A percentile compares a stretch with the other conserved stretches of the same genome.
Conservation (phyloP, 2,888 invertebrate species). For the Auanema sp. region DNA sequence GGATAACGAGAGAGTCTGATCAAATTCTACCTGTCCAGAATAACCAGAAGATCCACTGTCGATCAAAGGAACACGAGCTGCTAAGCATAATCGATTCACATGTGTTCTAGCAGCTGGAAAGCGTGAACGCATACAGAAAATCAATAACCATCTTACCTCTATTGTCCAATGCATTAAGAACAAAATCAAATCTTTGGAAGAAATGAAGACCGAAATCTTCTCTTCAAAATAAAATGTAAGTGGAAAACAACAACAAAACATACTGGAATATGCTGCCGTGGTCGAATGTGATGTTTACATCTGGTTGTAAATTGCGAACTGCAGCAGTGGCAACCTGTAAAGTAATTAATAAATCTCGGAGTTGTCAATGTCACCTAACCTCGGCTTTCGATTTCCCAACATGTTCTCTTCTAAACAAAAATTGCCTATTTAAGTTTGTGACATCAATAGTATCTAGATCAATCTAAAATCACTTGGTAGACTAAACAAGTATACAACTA, state of each 20-base stretch:
- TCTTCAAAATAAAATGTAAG: slow-evolving; percentile 28
- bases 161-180: slow-evolving; percentile 96
- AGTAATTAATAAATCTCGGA: not conserved
- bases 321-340: slow-evolving; percentile 51
- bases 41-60: slow-evolving; percentile 98
- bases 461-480: slow-evolving; percentile 75
- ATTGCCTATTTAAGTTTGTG: slow-evolving; percentile 96
- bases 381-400: slow-evolving; percentile 89
- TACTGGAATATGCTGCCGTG: slow-evolving; percentile 78
- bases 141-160: slow-evolving; percentile 67
- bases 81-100: slow-evolving; percentile 96
- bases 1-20: not conserved
- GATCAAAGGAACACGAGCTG: slow-evolving; percentile 87
- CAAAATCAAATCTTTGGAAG: slow-evolving; percentile 86
- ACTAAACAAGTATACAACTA: slow-evolving; percentile 2
- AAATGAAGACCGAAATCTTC: slow-evolving; percentile 80
- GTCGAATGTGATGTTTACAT: slow-evolving; percentile 72
- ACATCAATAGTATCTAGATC: slow-evolving; percentile 99
- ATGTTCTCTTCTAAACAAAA: slow-evolving; percentile 96
- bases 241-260: slow-evolving; percentile 1
- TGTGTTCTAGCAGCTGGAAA: slow-evolving; percentile 84
- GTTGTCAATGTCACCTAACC: slow-evolving; percentile 7
- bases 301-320: slow-evolving; percentile 44
- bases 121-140: not conserved
- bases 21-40: slow-evolving; percentile 76